These are phyloP conservation scores for Epirrhoe alternata DNA, from an alignment of 2,888 invertebrate genomes.

Conservation along the genomic window DNA sequence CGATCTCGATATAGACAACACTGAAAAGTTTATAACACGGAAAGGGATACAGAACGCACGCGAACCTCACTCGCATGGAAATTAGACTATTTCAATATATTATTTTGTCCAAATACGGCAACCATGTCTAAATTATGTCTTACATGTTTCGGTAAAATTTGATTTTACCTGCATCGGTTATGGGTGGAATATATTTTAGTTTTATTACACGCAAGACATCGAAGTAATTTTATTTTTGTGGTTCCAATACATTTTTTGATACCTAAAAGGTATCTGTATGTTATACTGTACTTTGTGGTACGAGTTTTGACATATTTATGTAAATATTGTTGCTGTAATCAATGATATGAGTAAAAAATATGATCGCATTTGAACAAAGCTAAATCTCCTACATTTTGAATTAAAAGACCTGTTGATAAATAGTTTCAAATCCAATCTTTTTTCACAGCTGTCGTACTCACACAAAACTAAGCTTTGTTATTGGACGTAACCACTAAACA, in stretches of 20 bases:
- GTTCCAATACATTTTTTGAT: not conserved
- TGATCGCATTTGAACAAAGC: not conserved
- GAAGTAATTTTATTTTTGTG: slow-evolving; percentile 13
- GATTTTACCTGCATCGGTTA: slow-evolving; percentile 45
- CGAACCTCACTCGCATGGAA: slow-evolving; percentile 70
- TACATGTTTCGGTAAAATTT: slow-evolving; percentile 49
- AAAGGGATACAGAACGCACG: slow-evolving; percentile 72
- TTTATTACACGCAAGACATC: slow-evolving; percentile 19
- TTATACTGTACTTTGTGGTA: too few relatives aligned
- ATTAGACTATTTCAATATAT: slow-evolving; percentile 60
- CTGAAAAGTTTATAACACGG: slow-evolving; percentile 78
- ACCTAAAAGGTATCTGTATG: not conserved
- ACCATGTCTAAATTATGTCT: slow-evolving; percentile 47
- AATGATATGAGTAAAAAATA: too few relatives aligned
- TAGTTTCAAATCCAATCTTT: slow-evolving; percentile 8
- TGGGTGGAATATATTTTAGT: slow-evolving; percentile 20
- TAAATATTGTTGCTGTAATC: too few relatives aligned
- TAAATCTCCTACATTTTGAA: not conserved
- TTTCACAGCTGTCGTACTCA: slow-evolving; percentile 8
- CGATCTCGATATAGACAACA: slow-evolving; percentile 72
- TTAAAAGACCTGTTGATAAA: not conserved
- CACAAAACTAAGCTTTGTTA: slow-evolving; percentile 24
- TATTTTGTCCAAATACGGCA: slow-evolving; percentile 52
- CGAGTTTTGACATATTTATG: too few relatives aligned
- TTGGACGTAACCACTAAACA: slow-evolving; percentile 51